Base-by-base conservation (phyloP, 2,797 vertebrate genomes). In the Onychomys leucogaster region DNA sequence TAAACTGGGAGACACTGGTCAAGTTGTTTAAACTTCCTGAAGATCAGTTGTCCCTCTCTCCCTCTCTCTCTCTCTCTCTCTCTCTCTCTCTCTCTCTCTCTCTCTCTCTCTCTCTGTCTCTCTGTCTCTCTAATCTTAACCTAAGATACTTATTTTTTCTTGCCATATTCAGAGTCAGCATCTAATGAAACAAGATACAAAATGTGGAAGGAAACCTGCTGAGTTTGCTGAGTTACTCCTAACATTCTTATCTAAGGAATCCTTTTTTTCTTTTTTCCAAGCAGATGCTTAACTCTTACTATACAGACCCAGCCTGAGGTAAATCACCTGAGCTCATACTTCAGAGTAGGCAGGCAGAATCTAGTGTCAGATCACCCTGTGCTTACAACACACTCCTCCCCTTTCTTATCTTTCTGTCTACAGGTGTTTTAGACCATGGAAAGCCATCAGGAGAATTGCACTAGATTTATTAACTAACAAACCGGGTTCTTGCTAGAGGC, bases 11-110 rank as follows among this genome's bases (percentile, higher is more conserved):
- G 32, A 90, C 63, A 13, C 8, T 90, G 29, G 21, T n/a, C 7
- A 85, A 69, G 6, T 77, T 88, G 57, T 59, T 77, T 91, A 91
- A 94, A 9, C 10, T 80, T 86, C 13, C 84, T 85, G 46, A 75
- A 69, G 37, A 12, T 92, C 27, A 37, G 13, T 59, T 12, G 27
- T 65, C 5, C 65, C 11, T 63, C 11, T 63, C 29, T 63, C 32
- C 6, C 52, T 34, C 12, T 3, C 1, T 10, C 11, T 82, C 49
- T 49, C 13, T 52, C 49, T 52, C 52, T 13, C 49, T 52, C 52
- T 13, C 49, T 52, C 52, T 13, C 52, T 55, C 16, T 16, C 52
- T 55, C 16, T 16, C 52, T 52, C 52, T 13, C 49, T 52, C 52
- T 13, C 49, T 52, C 52, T 13, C 49, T 52, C 52, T 13, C 49